Base-by-base conservation (phyloP, 2,797 vertebrate species). In the Zalophus californianus region DNA sequence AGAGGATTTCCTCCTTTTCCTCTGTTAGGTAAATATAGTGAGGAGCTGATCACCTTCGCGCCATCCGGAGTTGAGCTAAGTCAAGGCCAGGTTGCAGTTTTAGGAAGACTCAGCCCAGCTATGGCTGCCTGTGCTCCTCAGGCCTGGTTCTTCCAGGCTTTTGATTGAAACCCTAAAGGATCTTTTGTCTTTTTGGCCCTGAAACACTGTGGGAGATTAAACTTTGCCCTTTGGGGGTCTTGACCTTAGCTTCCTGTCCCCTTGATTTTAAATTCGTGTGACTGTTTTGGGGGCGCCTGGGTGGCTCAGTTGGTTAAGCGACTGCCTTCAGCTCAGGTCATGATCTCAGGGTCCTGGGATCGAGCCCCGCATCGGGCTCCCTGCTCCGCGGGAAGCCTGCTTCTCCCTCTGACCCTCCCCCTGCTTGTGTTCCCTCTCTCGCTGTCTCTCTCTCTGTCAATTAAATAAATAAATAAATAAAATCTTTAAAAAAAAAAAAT, bases 161-260 rank as follows among this genome's bases (percentile, higher is more conserved):
- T 86, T 78, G 25, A 78, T 18, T 12, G 44, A 56, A 82, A 72
- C 9, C 50, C 32, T 80, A 50, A 5, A 72, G 14, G 62, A 77
- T 70, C 21, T 92, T 73, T 86, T 92, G 66, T 70, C 60, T 60
- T 86, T 54, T 88, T 80, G 84, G 25, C 27, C 44, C 38, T 95
- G 48, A 86, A 90, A 95, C 82, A 73, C 32, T 58, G 50, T 23
- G 5, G 29, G 66, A 72, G 60, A 84, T 86, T 90, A 50, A 62
- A 13, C 78, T 62, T 29, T 83, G 11, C n/a, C 44, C 44, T 27
- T 68, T 77, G 66, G 54, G 14, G 2, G 3, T 90, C 48, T 92
- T 83, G 54, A 77, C 13, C 4, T 86, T 96, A 50, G 25, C 44
- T 4, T 86, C 32, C 32, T 92, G 18, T 15, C n/a, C 27, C 29